phyloP scores from a whole-genome alignment of 2,888 invertebrate species.

The Drosophila macrospina region DNA sequence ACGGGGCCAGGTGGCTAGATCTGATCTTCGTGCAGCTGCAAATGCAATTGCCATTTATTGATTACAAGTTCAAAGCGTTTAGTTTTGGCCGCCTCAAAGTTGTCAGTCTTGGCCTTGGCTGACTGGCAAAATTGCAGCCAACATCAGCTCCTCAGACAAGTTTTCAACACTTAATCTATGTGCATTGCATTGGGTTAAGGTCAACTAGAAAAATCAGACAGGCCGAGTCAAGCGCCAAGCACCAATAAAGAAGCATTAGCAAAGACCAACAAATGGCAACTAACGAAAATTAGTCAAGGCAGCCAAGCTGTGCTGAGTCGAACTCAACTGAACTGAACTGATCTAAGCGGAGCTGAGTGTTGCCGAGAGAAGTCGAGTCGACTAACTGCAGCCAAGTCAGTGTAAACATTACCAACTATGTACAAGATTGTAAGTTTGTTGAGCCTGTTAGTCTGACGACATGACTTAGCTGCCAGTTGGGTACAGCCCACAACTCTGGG shows the following conservation, averaged over 20 bases:
- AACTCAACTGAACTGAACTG: conserved; percentile 5
- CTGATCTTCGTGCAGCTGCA: conserved; percentile 67
- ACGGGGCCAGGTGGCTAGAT: conserved; percentile 6
- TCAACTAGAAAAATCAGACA: conserved; percentile 79
- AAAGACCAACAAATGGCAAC: conserved; percentile 65
- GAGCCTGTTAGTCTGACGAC: conserved; percentile 21
- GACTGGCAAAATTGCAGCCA: conserved; percentile 71
- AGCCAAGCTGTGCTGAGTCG: conserved; percentile 30
- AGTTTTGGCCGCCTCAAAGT: conserved; percentile 72
- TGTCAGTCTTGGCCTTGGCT: conserved; percentile 74
- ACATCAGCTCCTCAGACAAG: conserved; percentile 58
- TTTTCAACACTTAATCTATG: conserved; percentile 76
- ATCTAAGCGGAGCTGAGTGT: conserved; percentile 3
- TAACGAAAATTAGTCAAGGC: conserved; percentile 65
- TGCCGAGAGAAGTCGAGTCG: conserved; percentile 2
- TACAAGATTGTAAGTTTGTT: conserved; percentile 16
- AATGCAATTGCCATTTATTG: conserved; percentile 66
- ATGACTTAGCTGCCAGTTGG: conserved; percentile 20
- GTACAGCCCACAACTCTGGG: conserved; percentile 9
- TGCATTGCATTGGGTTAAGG: conserved; percentile 83
- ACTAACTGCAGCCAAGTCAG: conserved; percentile 29
- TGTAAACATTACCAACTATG: conserved; percentile 38
- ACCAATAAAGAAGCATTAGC: conserved; percentile 68
- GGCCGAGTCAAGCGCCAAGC: conserved; percentile 48
- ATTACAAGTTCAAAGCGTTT: conserved; percentile 79